phyloP scores from a whole-genome alignment of 2,113 vertebrate species.

The Heptranchias perlo region DNA sequence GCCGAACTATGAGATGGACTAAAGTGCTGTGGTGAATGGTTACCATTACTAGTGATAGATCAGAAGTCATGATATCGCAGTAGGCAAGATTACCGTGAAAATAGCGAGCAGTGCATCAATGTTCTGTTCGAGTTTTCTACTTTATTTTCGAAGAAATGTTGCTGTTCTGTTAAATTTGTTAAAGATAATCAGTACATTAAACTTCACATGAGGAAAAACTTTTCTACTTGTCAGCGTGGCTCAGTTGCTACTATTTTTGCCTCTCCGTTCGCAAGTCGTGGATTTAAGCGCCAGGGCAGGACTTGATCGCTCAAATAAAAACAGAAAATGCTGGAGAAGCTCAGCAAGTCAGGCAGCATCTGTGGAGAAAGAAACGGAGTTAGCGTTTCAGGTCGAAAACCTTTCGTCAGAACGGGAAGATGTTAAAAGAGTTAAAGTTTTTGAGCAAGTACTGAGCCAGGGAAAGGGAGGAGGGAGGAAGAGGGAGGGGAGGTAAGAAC shows the following conservation, averaged over 20 bases:
- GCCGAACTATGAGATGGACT: neutral
- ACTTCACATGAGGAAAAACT: neutral
- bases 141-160: neutral
- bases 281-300: neutral
- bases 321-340: too few relatives aligned
- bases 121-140: neutral
- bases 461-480: too few relatives aligned
- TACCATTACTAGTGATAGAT: neutral
- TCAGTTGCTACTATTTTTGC: neutral
- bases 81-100: neutral
- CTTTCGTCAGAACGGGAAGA: too few relatives aligned
- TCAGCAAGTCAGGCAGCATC: too few relatives aligned
- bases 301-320: neutral
- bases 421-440: too few relatives aligned
- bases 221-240: neutral
- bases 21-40: neutral
- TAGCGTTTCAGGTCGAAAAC: too few relatives aligned
- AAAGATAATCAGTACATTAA: slow-evolving; percentile 20
- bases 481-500: too few relatives aligned
- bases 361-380: too few relatives aligned
- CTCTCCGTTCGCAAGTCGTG: neutral
- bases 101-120: neutral
- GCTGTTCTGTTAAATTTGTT: neutral
- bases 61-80: neutral
- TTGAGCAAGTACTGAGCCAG: too few relatives aligned